phyloP scores from a whole-genome alignment of 37 sponge, comb jelly and placozoan species.

The Diacarnus erythraeanus region DNA sequence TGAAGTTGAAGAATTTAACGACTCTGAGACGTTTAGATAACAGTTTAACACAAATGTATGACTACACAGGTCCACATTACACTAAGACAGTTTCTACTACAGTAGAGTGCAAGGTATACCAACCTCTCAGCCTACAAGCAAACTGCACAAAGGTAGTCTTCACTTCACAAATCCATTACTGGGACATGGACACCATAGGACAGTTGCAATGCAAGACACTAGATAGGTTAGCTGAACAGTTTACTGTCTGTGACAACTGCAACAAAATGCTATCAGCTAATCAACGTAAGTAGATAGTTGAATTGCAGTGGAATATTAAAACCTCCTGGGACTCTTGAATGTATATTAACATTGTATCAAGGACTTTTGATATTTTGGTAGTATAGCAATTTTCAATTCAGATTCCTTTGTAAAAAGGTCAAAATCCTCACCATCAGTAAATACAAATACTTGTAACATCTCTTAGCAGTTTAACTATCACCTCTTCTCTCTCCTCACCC shows the following conservation, averaged over 20 bases:
- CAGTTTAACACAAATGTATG: conserved; percentile 9
- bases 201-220: conserved; percentile 63
- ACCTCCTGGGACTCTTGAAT: too few species aligned
- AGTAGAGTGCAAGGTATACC: background rate
- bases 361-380: too few species aligned
- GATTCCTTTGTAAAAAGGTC: too few species aligned
- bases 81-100: background rate
- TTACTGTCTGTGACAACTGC: conserved; percentile 46
- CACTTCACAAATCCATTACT: conserved; percentile 46
- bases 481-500: too few species aligned
- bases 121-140: conserved; percentile 39
- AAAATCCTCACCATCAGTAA: too few species aligned
- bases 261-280: background rate
- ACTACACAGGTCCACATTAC: background rate
- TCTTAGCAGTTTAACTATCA: too few species aligned
- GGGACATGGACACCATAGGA: conserved; percentile 28
- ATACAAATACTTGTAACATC: too few species aligned
- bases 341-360: too few species aligned
- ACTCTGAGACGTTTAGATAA: conserved; percentile 51
- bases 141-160: conserved; percentile 30
- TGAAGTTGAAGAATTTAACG: conserved; percentile 35
- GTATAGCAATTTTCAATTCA: too few species aligned
- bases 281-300: background rate
- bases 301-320: too few species aligned
- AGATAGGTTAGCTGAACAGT: conserved; percentile 37